Base-by-base conservation (phyloP, 1,140 invertebrate species). In the Nebria ingens region DNA sequence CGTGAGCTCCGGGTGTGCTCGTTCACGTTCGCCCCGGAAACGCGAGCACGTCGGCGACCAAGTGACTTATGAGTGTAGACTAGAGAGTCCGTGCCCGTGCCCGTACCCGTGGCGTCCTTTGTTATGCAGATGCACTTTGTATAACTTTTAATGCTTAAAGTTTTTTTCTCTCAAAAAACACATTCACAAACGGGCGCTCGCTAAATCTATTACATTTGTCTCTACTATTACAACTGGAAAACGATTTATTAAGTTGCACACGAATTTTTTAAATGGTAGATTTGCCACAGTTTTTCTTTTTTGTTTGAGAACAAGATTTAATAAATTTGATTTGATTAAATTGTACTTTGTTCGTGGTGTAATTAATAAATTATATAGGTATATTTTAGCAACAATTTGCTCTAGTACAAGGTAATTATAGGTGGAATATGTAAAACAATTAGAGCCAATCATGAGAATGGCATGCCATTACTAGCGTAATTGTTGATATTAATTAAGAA, bases 111-210 rank as follows among this genome's bases (percentile, higher is more conserved):
- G n/a, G n/a, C n/a, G n/a, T n/a, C 15, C 40, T 45, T 45, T 45
- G 40, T 45, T 45, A 45, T 45, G 40, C 40, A 45, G 17, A 45
- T 45, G 40, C 40, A 45, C 40, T 45, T 45, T 45, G 40, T 45
- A 45, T 17, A 45, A 45, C 9, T 45, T 45, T 45, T 45, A 45
- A 45, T 45, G 40, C 40, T 17, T 45, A 45, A 45, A 45, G 40
- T 45, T 45, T 45, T 45, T 45, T 34, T 45, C 40, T 45, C 17
- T 11, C 15, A 45, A 45, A 45, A 45, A 11, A 45, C 40, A 17
- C 40, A n/a, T 34, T n/a, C 25, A 34, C 25, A 9, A 34, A n/a
- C n/a, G n/a, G n/a, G n/a, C n/a, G n/a, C n/a, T n/a, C 25, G 6
- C 25, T 34, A 34, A n/a, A 34, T n/a, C 25, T 34, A 34, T 34